Base-by-base conservation (phyloP, 2,888 invertebrate species). In the Drosophila niveifrons region DNA sequence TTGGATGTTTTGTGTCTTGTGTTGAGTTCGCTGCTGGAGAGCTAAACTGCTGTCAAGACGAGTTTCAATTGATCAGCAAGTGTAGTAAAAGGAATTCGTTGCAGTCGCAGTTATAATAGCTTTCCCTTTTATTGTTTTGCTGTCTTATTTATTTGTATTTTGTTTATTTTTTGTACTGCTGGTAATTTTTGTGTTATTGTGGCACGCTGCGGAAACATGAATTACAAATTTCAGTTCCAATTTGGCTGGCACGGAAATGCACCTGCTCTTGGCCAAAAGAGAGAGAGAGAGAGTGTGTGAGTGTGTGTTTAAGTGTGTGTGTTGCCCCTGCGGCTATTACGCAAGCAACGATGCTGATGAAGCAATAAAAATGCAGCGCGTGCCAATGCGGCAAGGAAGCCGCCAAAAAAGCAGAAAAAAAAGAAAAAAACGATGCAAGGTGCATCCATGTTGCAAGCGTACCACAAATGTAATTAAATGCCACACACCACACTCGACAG, bases 321-420 rank as follows among this genome's bases (percentile, higher is more conserved):
- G 44, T 6, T 44, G 64, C 31, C 48, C 70, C 81, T 66, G 78
- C 39, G 84, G 82, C 70, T 58, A 41, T 64, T 69, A 69, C 66
- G 72, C 72, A 78, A 78, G 72, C 78, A 65, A 65, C 78, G 66
- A 65, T 68, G 73, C 83, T 71, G 84, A 86, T 85, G 85, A 85
- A 85, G 85, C 85, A 80, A 76, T 88, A 85, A 85, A 85, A 88
- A 79, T 86, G 87, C 79, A 80, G 86, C 88, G 80, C 88, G 88
- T 88, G 85, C 87, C 80, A 63, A 53, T 50, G 58, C 28, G 48
- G 53, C 53, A 47, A 66, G 73, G 65, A 76, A 80, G 82, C 80
- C 84, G 84, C 81, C 84, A 82, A 82, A 82, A 78, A 34, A n/a
- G n/a, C n/a, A n/a, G n/a, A 6, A 69, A 84, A 17, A 17, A 17